Percentiles rank a stretch among this genome's conserved stretches.
Conservation (phyloP, 2,888 invertebrate species). For the Xestoiulus laeticollis region DNA sequence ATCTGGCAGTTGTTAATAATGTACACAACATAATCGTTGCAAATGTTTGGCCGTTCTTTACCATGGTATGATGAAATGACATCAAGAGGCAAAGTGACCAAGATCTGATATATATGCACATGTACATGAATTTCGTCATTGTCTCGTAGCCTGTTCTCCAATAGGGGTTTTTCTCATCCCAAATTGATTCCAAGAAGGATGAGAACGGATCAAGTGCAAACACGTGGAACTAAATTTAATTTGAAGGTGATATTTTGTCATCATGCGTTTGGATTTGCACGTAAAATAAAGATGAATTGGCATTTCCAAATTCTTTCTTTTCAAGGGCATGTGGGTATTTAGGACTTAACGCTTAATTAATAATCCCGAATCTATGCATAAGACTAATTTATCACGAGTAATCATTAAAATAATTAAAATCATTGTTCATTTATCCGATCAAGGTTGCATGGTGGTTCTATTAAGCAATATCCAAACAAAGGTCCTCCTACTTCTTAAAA, state of each 20-base stretch:
- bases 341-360: neutral
- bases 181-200: neutral
- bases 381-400: neutral
- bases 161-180: neutral
- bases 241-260: conserved; percentile 21
- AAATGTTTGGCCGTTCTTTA: neutral
- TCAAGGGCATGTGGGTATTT: neutral
- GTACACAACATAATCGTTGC: neutral
- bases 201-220: neutral
- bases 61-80: neutral
- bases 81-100: neutral
- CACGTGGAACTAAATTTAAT: neutral
- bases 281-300: conserved; percentile 21
- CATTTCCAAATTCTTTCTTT: neutral
- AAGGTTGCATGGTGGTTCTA: neutral
- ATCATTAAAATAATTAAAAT: conserved; percentile 15
- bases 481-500: neutral
- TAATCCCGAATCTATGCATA: neutral
- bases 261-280: neutral
- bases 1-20: neutral
- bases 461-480: neutral
- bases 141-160: neutral
- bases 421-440: neutral
- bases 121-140: too few species aligned
- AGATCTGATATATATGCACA: too few species aligned